These are phyloP conservation scores for Macrophya annulata DNA, from an alignment of 2,888 invertebrate genomes.

Conservation along the genomic window DNA sequence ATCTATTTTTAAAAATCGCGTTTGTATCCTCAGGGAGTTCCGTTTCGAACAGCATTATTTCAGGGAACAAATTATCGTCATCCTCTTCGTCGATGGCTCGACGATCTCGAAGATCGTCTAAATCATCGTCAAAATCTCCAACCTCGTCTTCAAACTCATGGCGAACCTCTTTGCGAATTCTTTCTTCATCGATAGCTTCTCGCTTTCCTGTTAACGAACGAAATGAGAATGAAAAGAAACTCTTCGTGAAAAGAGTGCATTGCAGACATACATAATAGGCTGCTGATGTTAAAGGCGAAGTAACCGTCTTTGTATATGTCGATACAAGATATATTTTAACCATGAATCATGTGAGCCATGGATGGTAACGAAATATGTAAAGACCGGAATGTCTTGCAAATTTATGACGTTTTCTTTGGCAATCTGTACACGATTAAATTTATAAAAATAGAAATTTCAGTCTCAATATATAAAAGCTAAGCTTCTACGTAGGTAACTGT, in stretches of 20 bases:
- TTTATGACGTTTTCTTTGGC: background rate
- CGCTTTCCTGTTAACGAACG: conserved; percentile 68
- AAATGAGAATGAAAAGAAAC: background rate
- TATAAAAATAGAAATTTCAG: background rate
- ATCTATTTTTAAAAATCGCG: conserved; percentile 29
- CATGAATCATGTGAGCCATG: background rate
- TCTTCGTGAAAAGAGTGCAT: background rate
- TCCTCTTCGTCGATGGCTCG: conserved; percentile 72
- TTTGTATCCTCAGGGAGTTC: conserved; percentile 52
- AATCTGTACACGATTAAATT: background rate
- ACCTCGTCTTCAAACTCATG: conserved; percentile 60
- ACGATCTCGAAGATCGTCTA: conserved; percentile 67
- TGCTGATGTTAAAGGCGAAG: background rate
- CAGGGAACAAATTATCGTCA: conserved; percentile 70
- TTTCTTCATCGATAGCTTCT: conserved; percentile 63
- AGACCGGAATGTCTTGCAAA: background rate
- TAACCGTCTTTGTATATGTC: background rate
- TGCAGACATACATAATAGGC: background rate
- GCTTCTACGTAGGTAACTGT: background rate
- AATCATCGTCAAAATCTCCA: conserved; percentile 44
- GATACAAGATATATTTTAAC: background rate
- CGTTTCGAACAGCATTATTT: conserved; percentile 63
- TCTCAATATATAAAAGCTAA: background rate
- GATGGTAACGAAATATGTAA: background rate
- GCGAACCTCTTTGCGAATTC: conserved; percentile 55